phyloP scores from a whole-genome alignment of 2,888 invertebrate genomes.

The Zygothrica quintamaculata region DNA sequence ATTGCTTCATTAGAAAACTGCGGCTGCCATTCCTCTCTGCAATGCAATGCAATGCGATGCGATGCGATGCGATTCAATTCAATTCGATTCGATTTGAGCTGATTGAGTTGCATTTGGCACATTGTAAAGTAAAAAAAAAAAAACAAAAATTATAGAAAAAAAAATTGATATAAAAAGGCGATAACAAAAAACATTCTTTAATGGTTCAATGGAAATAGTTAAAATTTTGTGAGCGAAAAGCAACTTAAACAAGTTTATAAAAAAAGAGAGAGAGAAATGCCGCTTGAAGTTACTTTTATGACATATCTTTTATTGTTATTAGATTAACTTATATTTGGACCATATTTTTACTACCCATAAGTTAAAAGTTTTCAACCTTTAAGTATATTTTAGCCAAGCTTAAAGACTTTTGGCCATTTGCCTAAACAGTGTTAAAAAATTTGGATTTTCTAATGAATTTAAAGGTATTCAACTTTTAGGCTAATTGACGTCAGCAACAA shows the following conservation, averaged over 20 bases:
- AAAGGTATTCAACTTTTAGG: constrained; percentile 51
- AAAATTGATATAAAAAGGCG: no score
- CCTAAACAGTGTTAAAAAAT: no score
- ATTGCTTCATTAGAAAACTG: constrained; percentile 75
- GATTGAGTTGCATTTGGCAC: constrained; percentile 61
- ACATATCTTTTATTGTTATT: no score
- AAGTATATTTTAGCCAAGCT: neutral
- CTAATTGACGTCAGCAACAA: constrained; percentile 64
- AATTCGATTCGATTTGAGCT: constrained; percentile 18
- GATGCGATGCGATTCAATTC: constrained; percentile 33
- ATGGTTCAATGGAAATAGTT: no score
- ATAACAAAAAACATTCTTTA: no score
- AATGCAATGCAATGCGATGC: constrained; percentile 28
- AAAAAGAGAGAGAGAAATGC: no score
- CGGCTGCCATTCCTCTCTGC: constrained; percentile 31
- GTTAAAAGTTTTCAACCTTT: neutral
- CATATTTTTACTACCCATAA: no score
- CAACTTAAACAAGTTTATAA: no score
- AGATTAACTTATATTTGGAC: no score
- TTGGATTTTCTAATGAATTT: constrained; percentile 52
- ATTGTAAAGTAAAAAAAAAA: constrained; percentile 3
- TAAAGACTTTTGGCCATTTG: neutral
- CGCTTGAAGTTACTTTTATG: no score
- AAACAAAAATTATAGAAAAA: no score
- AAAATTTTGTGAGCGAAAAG: no score